Evolutionary conservation across 2,797 vertebrate species (phyloP), one percentile per base, ranked within the genome.

Genomic region (Melanotaenia parkinsoni): DNA sequence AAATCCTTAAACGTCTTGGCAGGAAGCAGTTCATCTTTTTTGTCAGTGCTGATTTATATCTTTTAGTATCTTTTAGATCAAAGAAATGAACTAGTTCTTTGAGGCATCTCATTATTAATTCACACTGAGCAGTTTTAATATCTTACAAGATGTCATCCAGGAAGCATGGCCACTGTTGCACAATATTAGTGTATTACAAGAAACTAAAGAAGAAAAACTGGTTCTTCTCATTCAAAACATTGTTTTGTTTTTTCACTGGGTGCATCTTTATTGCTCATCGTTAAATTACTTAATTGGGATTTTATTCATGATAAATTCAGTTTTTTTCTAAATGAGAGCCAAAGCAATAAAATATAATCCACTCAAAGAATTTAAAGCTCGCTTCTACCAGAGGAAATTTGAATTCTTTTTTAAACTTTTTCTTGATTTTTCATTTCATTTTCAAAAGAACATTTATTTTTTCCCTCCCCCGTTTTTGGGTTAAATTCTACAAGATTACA

Each of bases 1-100:
- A 79, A 91, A 92, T 90, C 91, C 88, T 91, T 91, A 87, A 93
- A 89, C 63, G 70, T 71, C 58, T 71, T 30, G 40, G 56, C 16
- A 63, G 38, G 18, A 33, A 50, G 43, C 6, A n/a, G 37, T 70
- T 73, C 14, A 60, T 47, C 43, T 1, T 53, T 43, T 16, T 32
- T 72, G 72, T 63, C 33, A 45, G 18, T 33, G n/a, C 58, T 58
- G 30, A 77, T 68, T 20, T 16, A 5, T 0, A 30, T 20, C 47
- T 67, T 14, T 22, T 47, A 64, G 54, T 6, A 6, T 35, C 33
- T 32, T 45, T 33, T n/a, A 18, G 38, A 40, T 40, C 40, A 40
- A 9, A 70, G 40, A 72, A 16, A 43, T 18, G 11, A n/a, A 11
- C 13, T 26, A 8, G 12, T 28, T 56, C 24, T 26, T 6, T 35